These are phyloP conservation scores for Folsomia candida DNA, from an alignment of 2,888 invertebrate species.

Conservation along the genomic window DNA sequence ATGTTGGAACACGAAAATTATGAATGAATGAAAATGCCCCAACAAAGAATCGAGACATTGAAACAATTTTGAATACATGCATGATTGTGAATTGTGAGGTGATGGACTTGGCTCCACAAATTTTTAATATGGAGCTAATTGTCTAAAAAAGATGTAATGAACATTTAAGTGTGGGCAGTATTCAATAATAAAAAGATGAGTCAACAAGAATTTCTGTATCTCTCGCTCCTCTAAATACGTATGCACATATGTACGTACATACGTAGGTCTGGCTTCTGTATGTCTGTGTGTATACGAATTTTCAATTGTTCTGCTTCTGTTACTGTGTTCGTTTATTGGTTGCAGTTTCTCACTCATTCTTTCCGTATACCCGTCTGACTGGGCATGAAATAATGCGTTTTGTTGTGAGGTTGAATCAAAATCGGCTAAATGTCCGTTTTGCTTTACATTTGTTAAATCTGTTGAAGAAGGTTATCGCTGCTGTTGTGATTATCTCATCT, in stretches of 20 bases:
- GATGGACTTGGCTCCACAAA: constrained; percentile 8
- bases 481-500: not conserved
- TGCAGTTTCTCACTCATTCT: too few species aligned
- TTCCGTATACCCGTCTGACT: too few species aligned
- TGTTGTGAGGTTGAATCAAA: not conserved
- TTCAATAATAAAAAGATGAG: constrained; percentile 15
- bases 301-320: too few species aligned
- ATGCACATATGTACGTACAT: too few species aligned
- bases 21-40: constrained; percentile 12
- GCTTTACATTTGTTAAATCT: not conserved
- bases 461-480: not conserved
- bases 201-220: constrained; percentile 8
- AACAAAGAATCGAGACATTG: not conserved
- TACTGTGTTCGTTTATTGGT: not conserved
- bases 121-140: constrained; percentile 11
- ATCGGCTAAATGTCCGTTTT: constrained; percentile 17
- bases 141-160: constrained; percentile 2
- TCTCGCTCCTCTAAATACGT: too few species aligned
- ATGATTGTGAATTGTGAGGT: not conserved
- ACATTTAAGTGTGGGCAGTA: not conserved
- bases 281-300: too few species aligned
- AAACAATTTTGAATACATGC: constrained; percentile 1
- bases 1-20: not conserved
- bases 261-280: too few species aligned
- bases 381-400: too few species aligned